phyloP scores from a whole-genome alignment of 2,113 vertebrate species.

The Rhagologus leucostigma region DNA sequence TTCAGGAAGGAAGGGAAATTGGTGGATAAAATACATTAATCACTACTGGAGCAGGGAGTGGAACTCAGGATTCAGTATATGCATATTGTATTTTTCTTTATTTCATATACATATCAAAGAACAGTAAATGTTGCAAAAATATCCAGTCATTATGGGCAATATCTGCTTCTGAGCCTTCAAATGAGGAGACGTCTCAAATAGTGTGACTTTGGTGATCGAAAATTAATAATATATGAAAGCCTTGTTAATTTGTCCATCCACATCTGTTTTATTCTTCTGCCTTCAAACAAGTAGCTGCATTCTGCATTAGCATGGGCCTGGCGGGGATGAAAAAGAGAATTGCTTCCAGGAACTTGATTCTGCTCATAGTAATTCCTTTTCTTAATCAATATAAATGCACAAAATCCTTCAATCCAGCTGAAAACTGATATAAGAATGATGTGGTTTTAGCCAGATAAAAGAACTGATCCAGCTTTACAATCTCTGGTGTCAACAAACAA shows the following conservation, averaged over 20 bases:
- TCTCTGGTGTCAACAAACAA: not conserved
- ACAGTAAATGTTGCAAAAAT: not conserved
- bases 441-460: not conserved
- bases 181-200: not conserved
- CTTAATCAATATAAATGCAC: not conserved
- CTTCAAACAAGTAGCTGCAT: not conserved
- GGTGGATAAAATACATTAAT: not conserved
- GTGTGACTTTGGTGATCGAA: not conserved
- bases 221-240: not conserved
- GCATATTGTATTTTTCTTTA: not conserved
- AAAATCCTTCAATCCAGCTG: not conserved
- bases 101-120: not conserved
- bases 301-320: not conserved
- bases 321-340: not conserved
- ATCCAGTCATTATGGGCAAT: not conserved
- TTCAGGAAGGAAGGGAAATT: not conserved
- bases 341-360: not conserved
- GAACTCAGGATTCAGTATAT: not conserved
- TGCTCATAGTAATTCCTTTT: not conserved
- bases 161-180: not conserved
- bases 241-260: not conserved
- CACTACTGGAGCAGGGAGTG: not conserved
- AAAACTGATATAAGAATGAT: not conserved
- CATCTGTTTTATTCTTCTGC: not conserved
- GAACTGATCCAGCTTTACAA: not conserved